A percentile compares a stretch with the other conserved stretches of the same genome.
These are phyloP conservation scores for Crenuchus spilurus DNA, from an alignment of 2,797 vertebrate species.

Conservation along the genomic window DNA sequence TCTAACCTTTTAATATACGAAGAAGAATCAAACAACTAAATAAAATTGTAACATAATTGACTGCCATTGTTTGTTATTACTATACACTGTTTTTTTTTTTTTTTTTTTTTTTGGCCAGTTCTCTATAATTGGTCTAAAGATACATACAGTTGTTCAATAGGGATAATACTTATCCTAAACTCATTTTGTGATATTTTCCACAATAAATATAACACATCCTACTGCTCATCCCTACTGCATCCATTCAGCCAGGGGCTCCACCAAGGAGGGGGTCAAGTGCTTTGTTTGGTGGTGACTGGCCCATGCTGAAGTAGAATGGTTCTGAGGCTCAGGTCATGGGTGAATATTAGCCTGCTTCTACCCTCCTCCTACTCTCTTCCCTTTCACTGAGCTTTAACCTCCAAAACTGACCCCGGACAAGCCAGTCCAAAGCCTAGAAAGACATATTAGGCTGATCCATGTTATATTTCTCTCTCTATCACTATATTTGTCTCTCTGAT, in stretches of 20 bases:
- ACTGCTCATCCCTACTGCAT: too few relatives aligned
- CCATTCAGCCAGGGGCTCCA: slow-evolving; percentile 1
- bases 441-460: not conserved
- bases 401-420: slow-evolving; percentile 18
- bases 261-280: not conserved
- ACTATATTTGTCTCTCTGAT: not conserved
- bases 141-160: too few relatives aligned
- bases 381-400: slow-evolving; percentile 42
- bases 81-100: too few relatives aligned
- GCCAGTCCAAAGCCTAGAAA: not conserved
- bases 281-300: slow-evolving; percentile 44
- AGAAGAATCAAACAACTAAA: too few relatives aligned
- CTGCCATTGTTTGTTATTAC: too few relatives aligned
- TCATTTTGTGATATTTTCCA: too few relatives aligned
- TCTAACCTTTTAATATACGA: too few relatives aligned
- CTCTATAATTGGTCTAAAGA: too few relatives aligned
- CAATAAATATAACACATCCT: too few relatives aligned
- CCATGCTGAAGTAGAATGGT: slow-evolving; percentile 33
- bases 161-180: too few relatives aligned
- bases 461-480: not conserved
- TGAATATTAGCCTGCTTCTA: slow-evolving; percentile 53
- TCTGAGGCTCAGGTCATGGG: slow-evolving; percentile 47
- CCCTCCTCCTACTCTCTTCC: slow-evolving; percentile 32
- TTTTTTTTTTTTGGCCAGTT: too few relatives aligned
- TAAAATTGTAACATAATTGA: too few relatives aligned